Evolutionary conservation across 2,888 invertebrate genomes (phyloP), one percentile per base, ranked within the genome.

Genomic region (Sycophila texana): DNA sequence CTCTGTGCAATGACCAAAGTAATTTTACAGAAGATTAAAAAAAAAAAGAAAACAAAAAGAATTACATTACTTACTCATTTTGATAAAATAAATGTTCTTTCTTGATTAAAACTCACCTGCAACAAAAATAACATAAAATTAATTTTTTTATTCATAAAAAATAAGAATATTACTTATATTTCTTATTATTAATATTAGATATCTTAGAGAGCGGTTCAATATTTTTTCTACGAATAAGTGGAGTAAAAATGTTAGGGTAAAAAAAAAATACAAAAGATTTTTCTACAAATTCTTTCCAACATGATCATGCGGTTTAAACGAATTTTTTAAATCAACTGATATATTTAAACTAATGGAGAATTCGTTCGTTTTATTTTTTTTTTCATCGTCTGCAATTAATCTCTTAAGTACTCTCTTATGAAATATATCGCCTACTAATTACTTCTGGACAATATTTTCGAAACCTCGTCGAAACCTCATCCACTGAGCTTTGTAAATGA

Each of bases 401-500:
- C 26, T 47, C 20, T 51, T 72, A 13, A 14, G 12, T 18, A 20
- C 53, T 51, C 61, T 67, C 26, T 67, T 30, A 16, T 49, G 14
- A 63, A 65, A 65, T 73, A 57, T 65, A n/a, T 74, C 22, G 26
- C 51, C 47, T 20, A 55, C 67, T 67, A 30, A 58, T 74, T 74
- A 18, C 22, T 66, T 18, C 58, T 12, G 47, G 26, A 26, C 26
- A 74, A 74, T 67, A 74, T 74, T 67, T 57, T 67, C 55, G 39
- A 55, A 63, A 51, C 53, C 49, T n/a, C 39, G n/a, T 67, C 55
- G 39, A 55, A 63, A 51, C 53, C 49, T n/a, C 39, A 30, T n/a
- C 61, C n/a, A 30, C 61, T 53, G 12, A 20, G 16, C 26, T 73
- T 65, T 10, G 74, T 67, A 51, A 67, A 67, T 30, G 67, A 74